A percentile compares a stretch with the other conserved stretches of the same genome.
These are phyloP conservation scores for Hanleya hanleyi DNA, from an alignment of 2,888 invertebrate species.

Conservation along the genomic window DNA sequence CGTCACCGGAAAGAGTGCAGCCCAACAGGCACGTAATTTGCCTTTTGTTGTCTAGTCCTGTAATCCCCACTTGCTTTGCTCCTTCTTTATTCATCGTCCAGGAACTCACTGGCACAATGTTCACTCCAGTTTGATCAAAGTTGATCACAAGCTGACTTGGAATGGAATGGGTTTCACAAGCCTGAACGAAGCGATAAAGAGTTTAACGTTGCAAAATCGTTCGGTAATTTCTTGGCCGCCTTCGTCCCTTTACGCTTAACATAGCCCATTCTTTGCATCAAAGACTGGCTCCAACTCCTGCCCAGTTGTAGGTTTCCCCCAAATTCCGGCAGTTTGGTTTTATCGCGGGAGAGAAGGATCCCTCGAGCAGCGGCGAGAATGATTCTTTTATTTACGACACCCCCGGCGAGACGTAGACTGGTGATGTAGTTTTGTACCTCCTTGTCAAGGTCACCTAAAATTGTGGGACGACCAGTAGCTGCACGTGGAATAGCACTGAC, in stretches of 20 bases:
- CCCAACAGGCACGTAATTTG: conserved; percentile 21
- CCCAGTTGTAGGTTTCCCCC: too few species aligned
- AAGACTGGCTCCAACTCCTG: too few species aligned
- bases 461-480: too few species aligned
- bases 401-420: too few species aligned
- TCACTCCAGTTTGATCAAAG: conserved; percentile 29
- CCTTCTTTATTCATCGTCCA: conserved; percentile 29
- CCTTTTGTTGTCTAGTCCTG: conserved; percentile 34
- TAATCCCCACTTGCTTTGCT: conserved; percentile 14
- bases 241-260: conserved; percentile 10
- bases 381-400: too few species aligned
- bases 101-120: conserved; percentile 24
- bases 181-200: neutral
- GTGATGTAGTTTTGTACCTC: too few species aligned
- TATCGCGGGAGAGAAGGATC: too few species aligned
- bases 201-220: conserved; percentile 13
- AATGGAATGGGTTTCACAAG: conserved; percentile 13
- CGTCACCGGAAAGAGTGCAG: neutral
- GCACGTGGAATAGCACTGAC: too few species aligned
- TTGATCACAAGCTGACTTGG: conserved; percentile 28
- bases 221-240: conserved; percentile 4
- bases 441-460: too few species aligned
- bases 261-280: conserved; percentile 7
- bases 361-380: too few species aligned
- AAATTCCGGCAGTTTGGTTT: too few species aligned